A percentile compares a stretch with the other conserved stretches of the same genome.
Conservation (phyloP, 2,113 vertebrate genomes). For the human (Homo sapiens) region DNA sequence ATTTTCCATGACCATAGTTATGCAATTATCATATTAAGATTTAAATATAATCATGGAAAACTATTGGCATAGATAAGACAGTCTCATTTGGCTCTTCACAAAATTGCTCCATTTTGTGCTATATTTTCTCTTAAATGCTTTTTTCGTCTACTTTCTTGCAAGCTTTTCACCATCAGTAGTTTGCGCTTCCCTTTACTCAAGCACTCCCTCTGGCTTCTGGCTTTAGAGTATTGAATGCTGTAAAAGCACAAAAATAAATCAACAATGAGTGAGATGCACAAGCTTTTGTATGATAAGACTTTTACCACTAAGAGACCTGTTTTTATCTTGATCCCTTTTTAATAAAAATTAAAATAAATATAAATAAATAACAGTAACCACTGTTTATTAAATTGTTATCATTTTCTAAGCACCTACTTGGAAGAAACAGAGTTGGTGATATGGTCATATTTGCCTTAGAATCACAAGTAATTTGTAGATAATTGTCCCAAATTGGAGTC, state of each 20-base stretch:
- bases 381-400: background rate
- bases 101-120: background rate
- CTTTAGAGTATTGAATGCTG: background rate
- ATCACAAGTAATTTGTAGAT: background rate
- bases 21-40: background rate
- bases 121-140: background rate
- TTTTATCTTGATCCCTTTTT: background rate
- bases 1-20: background rate
- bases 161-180: background rate
- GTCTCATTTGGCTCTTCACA: background rate
- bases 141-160: background rate
- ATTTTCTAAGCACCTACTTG: background rate
- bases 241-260: background rate
- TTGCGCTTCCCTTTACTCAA: rapidly evolving
- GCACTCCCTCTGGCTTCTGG: background rate
- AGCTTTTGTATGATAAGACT: background rate
- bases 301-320: background rate
- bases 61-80: no score
- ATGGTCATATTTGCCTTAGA: background rate
- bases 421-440: background rate
- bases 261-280: background rate
- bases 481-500: background rate
- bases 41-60: background rate
- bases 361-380: background rate
- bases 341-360: background rate